Evolutionary conservation across 2,888 invertebrate species (phyloP), one percentile per base, ranked within the genome.

Genomic region (Halocaridina rubra): DNA sequence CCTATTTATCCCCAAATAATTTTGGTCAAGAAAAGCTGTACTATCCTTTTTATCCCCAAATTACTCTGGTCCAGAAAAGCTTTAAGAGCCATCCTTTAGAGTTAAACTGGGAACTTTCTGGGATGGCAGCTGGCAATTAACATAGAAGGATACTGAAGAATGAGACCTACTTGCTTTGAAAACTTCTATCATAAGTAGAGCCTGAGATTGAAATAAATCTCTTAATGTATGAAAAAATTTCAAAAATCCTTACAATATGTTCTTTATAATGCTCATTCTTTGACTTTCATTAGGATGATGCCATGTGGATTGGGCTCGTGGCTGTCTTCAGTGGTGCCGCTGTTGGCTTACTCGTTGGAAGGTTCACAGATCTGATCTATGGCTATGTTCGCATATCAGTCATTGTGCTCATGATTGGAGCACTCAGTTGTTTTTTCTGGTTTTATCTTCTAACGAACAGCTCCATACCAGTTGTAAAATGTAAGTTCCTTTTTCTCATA

Each of bases 391-490:
- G 84, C 29, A 33, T 71, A 10, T 84, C 80, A 22, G 33, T 88
- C 19, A 81, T 86, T 5, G 22, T 86, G 22, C 59, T 86, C 10
- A 71, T 88, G 64, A 27, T 86, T 3, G 61, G 32, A 19, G 72
- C 74, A 5, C 30, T 67, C 24, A 69, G 59, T 33, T 86, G 64
- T 71, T 84, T 72, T 24, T 86, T 82, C 61, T 86, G 86, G 86
- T 86, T 86, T 24, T 74, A 80, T n/a, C 82, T 86, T 5, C 64
- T 86, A 10, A 75, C 82, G 13, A 75, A 71, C n/a, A 76, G 64
- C 2, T 27, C 67, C 46, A 76, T 85, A 16, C 24, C 77, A 24
- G 61, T 71, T 8, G 29, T 59, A 4, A 81, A 72, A n/a, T 85
- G 85, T 85, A 59, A 81, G 85, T 80, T 19, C 16, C n/a, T 30